Evolutionary conservation across 1,140 invertebrate species (phyloP).

Genomic region (Mizuhopecten yessoensis): DNA sequence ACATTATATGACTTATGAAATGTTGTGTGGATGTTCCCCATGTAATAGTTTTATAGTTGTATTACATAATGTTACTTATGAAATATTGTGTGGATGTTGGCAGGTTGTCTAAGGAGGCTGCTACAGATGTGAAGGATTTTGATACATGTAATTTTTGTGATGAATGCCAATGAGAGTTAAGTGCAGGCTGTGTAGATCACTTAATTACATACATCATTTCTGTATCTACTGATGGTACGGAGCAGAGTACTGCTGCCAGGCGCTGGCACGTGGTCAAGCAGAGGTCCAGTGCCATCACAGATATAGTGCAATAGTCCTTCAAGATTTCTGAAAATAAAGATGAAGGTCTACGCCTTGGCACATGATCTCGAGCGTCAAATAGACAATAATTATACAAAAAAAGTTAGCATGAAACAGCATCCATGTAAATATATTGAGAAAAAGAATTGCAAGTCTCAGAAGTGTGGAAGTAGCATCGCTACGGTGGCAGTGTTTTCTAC

Average conservation of each 20-base stretch:
- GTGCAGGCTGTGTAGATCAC: not conserved
- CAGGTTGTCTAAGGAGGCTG: conserved; percentile 2
- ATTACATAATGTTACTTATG: not conserved
- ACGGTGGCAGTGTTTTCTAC: not conserved
- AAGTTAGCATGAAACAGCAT: conserved; percentile 17
- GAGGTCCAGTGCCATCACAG: conserved; percentile 29
- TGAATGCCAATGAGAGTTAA: conserved; percentile 34
- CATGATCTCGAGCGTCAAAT: not conserved
- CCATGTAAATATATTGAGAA: conserved; percentile 9
- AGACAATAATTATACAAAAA: conserved; percentile 34
- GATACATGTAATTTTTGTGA: conserved; percentile 31
- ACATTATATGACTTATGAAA: too few relatives aligned
- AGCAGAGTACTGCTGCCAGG: not conserved
- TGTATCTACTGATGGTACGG: not conserved
- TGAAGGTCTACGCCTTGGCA: not conserved
- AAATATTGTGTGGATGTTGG: not conserved
- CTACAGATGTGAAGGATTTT: conserved; percentile 14
- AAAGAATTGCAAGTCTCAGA: conserved; percentile 16
- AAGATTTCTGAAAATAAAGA: conserved; percentile 35
- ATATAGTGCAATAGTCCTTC: conserved; percentile 23
- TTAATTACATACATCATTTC: not conserved
- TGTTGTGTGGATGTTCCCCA: too few relatives aligned
- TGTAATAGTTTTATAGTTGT: not conserved
- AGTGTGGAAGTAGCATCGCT: not conserved
- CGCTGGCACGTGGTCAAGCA: not conserved